Percentiles rank a stretch among this genome's conserved stretches.
Conservation (phyloP, 2,888 invertebrate species). For the Mallateleia sp. region DNA sequence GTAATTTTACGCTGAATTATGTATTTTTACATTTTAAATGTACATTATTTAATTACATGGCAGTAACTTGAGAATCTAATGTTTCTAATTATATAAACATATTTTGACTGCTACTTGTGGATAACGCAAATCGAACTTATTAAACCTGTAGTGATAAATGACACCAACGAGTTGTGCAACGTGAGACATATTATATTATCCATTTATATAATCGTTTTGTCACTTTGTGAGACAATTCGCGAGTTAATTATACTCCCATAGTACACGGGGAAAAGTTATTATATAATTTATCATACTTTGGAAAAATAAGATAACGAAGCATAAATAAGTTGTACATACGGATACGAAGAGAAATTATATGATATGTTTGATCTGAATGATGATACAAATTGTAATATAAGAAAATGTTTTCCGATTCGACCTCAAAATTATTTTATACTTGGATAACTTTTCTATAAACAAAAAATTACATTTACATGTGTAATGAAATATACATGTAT, state of each 20-base stretch:
- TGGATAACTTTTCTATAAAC: too few relatives aligned
- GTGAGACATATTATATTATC: constrained; percentile 49
- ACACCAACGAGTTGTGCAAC: constrained; percentile 52
- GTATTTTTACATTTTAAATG: background rate
- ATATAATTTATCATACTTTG: too few relatives aligned
- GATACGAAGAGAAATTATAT: too few relatives aligned
- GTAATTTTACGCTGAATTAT: constrained; percentile 1
- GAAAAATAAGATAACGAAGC: too few relatives aligned
- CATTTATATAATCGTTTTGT: constrained; percentile 60
- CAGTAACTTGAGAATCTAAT: constrained; percentile 37
- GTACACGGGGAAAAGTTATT: too few relatives aligned
- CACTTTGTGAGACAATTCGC: constrained; percentile 40
- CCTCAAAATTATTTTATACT: too few relatives aligned
- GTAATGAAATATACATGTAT: too few relatives aligned
- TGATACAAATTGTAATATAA: too few relatives aligned
- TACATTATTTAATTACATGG: constrained; percentile 35
- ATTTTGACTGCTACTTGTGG: constrained; percentile 56
- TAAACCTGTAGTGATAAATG: constrained; percentile 53
- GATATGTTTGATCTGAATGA: too few relatives aligned
- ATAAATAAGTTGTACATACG: too few relatives aligned
- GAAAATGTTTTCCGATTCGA: too few relatives aligned
- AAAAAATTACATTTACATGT: too few relatives aligned
- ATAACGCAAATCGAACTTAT: constrained; percentile 46
- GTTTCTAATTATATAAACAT: constrained; percentile 58
- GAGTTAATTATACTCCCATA: constrained; percentile 41